phyloP scores from a whole-genome alignment of 2,888 invertebrate species.

The Helleia helle region DNA sequence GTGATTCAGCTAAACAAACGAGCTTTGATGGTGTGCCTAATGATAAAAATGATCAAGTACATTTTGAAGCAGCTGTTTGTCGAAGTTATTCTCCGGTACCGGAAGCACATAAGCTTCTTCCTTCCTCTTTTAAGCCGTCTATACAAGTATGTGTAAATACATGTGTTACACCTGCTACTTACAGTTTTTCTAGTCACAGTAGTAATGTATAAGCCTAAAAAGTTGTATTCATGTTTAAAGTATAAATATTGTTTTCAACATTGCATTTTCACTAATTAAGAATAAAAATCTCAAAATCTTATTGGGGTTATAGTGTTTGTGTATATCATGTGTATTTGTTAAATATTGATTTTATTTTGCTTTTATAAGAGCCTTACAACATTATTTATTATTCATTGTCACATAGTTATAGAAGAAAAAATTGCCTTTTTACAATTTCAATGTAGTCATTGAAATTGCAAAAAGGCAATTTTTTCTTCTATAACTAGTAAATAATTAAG shows the following conservation, averaged over 20 bases:
- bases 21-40: constrained; percentile 75
- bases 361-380: too few relatives aligned
- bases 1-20: constrained; percentile 84
- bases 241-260: constrained; percentile 26
- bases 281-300: not conserved
- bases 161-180: constrained; percentile 69
- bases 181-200: constrained; percentile 73
- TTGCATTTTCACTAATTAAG: constrained; percentile 53
- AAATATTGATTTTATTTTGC: too few relatives aligned
- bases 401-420: too few relatives aligned
- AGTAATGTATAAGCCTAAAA: constrained; percentile 54
- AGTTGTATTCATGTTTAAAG: constrained; percentile 26
- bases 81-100: constrained; percentile 64
- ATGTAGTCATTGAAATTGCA: too few relatives aligned
- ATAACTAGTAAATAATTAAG: not conserved
- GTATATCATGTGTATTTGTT: too few relatives aligned
- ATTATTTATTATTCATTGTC: too few relatives aligned
- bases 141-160: constrained; percentile 71
- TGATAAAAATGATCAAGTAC: constrained; percentile 60
- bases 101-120: constrained; percentile 66
- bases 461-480: too few relatives aligned
- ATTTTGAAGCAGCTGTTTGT: constrained; percentile 59
- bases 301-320: not conserved
- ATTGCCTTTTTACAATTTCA: too few relatives aligned
- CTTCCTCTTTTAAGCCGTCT: constrained; percentile 67